Conservation (phyloP, 2,888 invertebrate genomes). For the Ptilodon capucinus region DNA sequence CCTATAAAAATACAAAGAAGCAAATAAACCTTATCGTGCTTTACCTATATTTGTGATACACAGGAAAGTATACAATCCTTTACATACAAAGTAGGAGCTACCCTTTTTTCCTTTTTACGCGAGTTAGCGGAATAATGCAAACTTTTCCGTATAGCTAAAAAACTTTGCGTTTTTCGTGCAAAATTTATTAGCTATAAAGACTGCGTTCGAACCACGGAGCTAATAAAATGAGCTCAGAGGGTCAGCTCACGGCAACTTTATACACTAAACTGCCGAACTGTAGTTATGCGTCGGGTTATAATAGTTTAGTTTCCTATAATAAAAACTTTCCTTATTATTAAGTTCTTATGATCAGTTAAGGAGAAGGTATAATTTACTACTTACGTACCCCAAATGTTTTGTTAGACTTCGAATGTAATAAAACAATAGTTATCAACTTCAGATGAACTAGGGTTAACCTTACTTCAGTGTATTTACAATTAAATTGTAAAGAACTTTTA, state of each 20-base stretch:
- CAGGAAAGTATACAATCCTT: constrained; percentile 20
- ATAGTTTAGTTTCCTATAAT: constrained; percentile 32
- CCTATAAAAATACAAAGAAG: constrained; percentile 5
- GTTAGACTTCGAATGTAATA: too few species aligned
- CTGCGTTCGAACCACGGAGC: constrained; percentile 50
- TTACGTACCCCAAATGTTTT: too few species aligned
- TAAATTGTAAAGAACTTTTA: too few species aligned
- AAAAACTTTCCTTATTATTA: constrained; percentile 38
- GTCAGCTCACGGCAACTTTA: constrained; percentile 56
- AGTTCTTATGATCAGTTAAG: constrained; percentile 19
- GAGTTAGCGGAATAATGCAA: constrained; percentile 36
- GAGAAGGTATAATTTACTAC: neutral
- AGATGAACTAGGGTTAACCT: too few species aligned
- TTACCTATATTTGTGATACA: constrained; percentile 13
- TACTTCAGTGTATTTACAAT: too few species aligned
- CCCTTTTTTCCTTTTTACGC: constrained; percentile 29
- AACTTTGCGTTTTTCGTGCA: constrained; percentile 53
- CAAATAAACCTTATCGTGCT: constrained; percentile 15
- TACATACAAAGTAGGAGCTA: constrained; percentile 33
- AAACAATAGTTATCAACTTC: too few species aligned
- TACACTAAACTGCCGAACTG: constrained; percentile 49
- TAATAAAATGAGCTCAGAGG: constrained; percentile 58
- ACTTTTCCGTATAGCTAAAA: constrained; percentile 49
- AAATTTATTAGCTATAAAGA: constrained; percentile 67
- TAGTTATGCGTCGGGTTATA: constrained; percentile 38